Conservation (phyloP, 1,140 invertebrate species). For the Papilio helenus region DNA sequence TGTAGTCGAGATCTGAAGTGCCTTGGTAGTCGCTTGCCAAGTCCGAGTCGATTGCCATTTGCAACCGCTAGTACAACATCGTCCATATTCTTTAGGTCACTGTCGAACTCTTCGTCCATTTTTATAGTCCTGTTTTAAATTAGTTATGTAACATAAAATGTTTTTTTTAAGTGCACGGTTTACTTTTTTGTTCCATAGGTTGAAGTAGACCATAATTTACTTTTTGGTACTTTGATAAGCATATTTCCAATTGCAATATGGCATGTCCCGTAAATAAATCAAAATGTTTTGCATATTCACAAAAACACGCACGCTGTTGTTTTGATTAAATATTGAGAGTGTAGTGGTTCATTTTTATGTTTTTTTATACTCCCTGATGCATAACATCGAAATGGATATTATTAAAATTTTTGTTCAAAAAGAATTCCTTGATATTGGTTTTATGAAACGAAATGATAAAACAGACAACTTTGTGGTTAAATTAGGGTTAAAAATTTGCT, state of each 20-base stretch:
- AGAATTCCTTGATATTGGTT: too few species aligned
- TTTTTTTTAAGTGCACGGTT: too few species aligned
- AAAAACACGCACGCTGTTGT: constrained; percentile 1
- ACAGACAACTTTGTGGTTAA: too few species aligned
- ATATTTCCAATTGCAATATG: constrained; percentile 40
- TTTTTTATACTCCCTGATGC: background rate
- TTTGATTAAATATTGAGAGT: constrained; percentile 19
- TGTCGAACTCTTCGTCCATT: constrained; percentile 61
- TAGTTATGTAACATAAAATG: too few species aligned
- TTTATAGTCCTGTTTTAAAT: constrained; percentile 38
- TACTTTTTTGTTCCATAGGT: too few species aligned
- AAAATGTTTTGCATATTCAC: background rate
- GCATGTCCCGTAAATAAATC: constrained; percentile 33
- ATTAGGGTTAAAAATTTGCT: too few species aligned
- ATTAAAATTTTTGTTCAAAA: background rate
- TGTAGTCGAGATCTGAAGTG: constrained; percentile 74
- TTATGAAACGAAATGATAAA: too few species aligned
- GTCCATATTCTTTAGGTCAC: constrained; percentile 64
- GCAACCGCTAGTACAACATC: constrained; percentile 75
- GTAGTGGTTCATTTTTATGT: background rate
- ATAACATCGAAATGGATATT: background rate
- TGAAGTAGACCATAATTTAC: background rate
- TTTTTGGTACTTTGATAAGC: constrained; percentile 47
- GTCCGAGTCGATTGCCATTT: constrained; percentile 61
- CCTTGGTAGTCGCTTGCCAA: constrained; percentile 66